Percentiles rank a stretch among this genome's conserved stretches.
These are phyloP conservation scores for Sebastes taczanowskii DNA, from an alignment of 2,797 vertebrate genomes.

Conservation along the genomic window DNA sequence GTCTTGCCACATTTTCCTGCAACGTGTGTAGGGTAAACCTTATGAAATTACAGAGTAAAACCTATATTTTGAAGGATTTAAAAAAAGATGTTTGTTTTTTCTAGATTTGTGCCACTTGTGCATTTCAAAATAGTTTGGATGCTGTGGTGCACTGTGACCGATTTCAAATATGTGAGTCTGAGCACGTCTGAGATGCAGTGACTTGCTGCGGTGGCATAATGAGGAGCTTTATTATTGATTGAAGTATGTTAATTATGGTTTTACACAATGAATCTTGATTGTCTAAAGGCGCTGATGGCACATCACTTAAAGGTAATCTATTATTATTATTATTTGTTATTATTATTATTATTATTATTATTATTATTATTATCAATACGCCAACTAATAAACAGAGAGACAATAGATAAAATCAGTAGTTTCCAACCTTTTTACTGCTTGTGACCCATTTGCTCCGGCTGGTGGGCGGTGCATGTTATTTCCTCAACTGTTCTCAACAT, in stretches of 20 bases:
- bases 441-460: too few relatives aligned
- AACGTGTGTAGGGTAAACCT: background rate
- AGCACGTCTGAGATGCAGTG: background rate
- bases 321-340: too few relatives aligned
- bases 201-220: background rate
- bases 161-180: background rate
- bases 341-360: too few relatives aligned
- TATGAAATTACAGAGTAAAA: background rate
- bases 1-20: background rate
- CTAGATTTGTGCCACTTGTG: background rate
- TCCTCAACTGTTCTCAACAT: too few relatives aligned
- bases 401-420: background rate
- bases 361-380: too few relatives aligned
- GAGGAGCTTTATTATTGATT: background rate
- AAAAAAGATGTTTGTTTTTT: background rate
- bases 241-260: background rate
- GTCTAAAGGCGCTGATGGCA: background rate
- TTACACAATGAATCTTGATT: background rate
- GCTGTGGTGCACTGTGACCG: background rate
- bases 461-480: too few relatives aligned
- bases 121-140: background rate
- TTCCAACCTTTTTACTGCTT: background rate
- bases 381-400: background rate
- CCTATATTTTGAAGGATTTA: background rate
- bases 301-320: too few relatives aligned